These are phyloP conservation scores for Natator depressus DNA, from an alignment of 2,113 vertebrate species.

Conservation along the genomic window DNA sequence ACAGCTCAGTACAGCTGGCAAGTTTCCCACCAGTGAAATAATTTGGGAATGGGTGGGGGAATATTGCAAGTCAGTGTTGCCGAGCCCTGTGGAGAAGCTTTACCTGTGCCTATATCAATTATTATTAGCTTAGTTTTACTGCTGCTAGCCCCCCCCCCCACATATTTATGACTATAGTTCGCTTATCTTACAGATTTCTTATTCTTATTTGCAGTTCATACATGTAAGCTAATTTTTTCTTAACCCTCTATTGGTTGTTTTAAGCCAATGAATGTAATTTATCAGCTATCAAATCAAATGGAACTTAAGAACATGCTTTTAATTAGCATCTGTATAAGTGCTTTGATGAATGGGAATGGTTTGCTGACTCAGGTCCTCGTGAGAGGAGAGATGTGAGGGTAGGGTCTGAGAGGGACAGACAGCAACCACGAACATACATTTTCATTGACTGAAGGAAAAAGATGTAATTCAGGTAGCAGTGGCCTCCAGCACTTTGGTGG, in stretches of 20 bases:
- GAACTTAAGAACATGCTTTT: constrained; percentile 36
- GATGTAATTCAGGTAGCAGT: constrained; percentile 46
- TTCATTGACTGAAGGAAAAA: constrained; percentile 47
- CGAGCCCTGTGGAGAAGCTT: background rate
- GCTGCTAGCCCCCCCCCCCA: background rate
- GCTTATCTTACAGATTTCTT: background rate
- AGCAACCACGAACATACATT: constrained; percentile 55
- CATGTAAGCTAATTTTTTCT: background rate
- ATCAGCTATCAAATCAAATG: background rate
- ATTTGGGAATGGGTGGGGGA: background rate
- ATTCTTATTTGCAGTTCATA: background rate
- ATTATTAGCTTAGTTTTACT: background rate
- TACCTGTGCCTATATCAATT: background rate
- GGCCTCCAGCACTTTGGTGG: background rate
- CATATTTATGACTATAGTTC: background rate
- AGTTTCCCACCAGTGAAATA: background rate
- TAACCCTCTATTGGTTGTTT: background rate
- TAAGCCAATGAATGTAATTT: background rate
- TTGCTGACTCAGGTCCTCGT: background rate
- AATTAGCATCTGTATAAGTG: constrained; percentile 50
- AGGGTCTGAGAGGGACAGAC: constrained; percentile 35
- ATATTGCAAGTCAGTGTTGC: fast-evolving
- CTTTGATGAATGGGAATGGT: constrained; percentile 5
- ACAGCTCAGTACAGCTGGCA: background rate
- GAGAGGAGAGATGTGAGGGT: constrained; percentile 14